These are phyloP conservation scores for Phyllotreta striolata DNA, from an alignment of 2,888 invertebrate species.

Conservation along the genomic window DNA sequence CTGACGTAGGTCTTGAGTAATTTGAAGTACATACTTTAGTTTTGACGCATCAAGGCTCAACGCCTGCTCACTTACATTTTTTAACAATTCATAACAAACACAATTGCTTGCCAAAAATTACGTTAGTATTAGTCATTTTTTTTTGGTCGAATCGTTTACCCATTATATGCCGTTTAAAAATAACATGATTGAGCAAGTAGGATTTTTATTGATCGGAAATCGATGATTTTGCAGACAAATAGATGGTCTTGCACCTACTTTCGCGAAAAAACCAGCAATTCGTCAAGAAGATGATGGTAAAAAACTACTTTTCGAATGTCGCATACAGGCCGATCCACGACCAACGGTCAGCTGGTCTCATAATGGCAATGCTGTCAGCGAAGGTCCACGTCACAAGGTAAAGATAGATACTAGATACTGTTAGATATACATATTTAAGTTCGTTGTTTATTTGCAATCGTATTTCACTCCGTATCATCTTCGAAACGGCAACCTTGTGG, in stretches of 20 bases:
- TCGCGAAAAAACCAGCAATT: constrained; percentile 97
- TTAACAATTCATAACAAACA: too few species aligned
- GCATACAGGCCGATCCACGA: constrained; percentile 91
- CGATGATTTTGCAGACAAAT: constrained; percentile 81
- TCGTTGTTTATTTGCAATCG: neutral
- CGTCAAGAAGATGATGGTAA: constrained; percentile 97
- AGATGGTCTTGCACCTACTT: constrained; percentile 97
- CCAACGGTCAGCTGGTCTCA: constrained; percentile 92
- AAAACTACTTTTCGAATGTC: constrained; percentile 91
- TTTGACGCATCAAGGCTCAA: too few species aligned
- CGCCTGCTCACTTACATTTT: too few species aligned
- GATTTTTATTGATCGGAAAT: constrained; percentile 26
- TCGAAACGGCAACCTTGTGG: constrained; percentile 1
- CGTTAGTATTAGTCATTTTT: too few species aligned
- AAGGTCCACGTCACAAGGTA: constrained; percentile 88
- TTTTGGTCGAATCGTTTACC: neutral
- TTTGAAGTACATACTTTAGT: too few species aligned
- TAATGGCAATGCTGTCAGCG: constrained; percentile 81
- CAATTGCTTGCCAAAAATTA: too few species aligned
- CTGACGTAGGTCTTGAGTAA: too few species aligned
- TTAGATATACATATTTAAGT: too few species aligned
- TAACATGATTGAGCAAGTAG: constrained; percentile 15
- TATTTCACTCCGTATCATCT: neutral
- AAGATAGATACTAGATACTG: neutral
- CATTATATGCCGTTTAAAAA: constrained; percentile 15